Conservation (phyloP, 2,797 vertebrate species). For the Hypotaenidia okinawae region DNA sequence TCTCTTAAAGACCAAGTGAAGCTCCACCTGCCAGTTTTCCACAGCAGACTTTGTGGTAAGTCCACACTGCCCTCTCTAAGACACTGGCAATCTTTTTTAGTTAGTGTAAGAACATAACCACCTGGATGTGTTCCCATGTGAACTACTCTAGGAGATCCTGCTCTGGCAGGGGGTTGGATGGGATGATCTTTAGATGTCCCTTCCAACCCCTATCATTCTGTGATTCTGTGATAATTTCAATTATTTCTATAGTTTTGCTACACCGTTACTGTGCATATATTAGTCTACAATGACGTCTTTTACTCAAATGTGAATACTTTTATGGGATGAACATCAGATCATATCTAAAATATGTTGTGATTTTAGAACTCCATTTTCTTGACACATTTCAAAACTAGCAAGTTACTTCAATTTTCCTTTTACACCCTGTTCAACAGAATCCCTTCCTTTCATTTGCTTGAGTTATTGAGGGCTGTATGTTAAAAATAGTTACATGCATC, state of each 20-base stretch:
- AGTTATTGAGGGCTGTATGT: neutral
- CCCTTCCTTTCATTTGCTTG: neutral
- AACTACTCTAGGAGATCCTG: too few species aligned
- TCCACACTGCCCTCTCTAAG: neutral
- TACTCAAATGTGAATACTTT: neutral
- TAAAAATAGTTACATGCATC: neutral
- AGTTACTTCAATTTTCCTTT: neutral
- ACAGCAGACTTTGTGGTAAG: conserved; percentile 18
- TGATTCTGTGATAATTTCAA: neutral
- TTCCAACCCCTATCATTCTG: too few species aligned
- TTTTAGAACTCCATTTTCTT: neutral
- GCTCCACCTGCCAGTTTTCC: conserved; percentile 71
- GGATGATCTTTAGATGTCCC: too few species aligned
- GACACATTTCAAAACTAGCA: neutral
- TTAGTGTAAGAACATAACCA: neutral
- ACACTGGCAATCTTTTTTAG: neutral
- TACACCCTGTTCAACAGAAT: neutral
- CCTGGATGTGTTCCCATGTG: too few species aligned
- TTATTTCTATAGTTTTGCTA: neutral
- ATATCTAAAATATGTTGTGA: neutral
- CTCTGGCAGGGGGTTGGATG: too few species aligned
- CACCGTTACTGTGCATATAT: neutral
- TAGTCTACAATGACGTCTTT: neutral
- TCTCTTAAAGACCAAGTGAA: conserved; percentile 68
- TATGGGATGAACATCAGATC: neutral